These are phyloP conservation scores for Sparidentex hasta DNA, from an alignment of 2,797 vertebrate genomes.

Conservation along the genomic window DNA sequence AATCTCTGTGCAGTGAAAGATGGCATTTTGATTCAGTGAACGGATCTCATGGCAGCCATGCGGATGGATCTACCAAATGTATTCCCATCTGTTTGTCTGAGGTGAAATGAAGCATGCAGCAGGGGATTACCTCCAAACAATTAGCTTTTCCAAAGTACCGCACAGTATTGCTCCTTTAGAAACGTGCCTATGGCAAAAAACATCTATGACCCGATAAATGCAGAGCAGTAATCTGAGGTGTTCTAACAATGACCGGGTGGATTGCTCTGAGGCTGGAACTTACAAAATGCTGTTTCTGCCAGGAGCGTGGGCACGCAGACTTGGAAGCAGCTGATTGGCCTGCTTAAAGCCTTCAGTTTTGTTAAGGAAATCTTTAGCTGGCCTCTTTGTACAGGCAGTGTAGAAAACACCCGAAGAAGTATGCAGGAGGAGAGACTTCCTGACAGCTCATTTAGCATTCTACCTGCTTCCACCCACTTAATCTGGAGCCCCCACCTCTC, in stretches of 20 bases:
- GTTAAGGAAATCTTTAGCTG: constrained; percentile 59
- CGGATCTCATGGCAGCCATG: constrained; percentile 52
- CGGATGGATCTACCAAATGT: constrained; percentile 54
- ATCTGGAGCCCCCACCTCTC: constrained; percentile 58
- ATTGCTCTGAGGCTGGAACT: constrained; percentile 61
- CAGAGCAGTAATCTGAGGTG: constrained; percentile 58
- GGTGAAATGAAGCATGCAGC: constrained; percentile 61
- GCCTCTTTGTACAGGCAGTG: constrained; percentile 50
- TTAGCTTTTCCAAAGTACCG: constrained; percentile 58
- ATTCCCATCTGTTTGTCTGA: constrained; percentile 66
- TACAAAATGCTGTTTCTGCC: constrained; percentile 54
- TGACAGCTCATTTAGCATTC: constrained; percentile 81
- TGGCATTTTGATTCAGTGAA: constrained; percentile 65
- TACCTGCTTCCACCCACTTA: constrained; percentile 62
- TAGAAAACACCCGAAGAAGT: constrained; percentile 61
- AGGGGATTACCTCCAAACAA: constrained; percentile 71
- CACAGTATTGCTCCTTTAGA: constrained; percentile 46
- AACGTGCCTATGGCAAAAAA: constrained; percentile 47
- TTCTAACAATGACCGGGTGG: constrained; percentile 63
- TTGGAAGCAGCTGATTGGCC: constrained; percentile 63
- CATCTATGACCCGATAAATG: constrained; percentile 47
- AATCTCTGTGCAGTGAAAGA: constrained; percentile 57
- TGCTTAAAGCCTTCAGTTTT: constrained; percentile 70
- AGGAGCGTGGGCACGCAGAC: constrained; percentile 58
- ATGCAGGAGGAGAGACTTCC: constrained; percentile 64